Evolutionary conservation across 2,797 vertebrate genomes (phyloP), one percentile per base, ranked within the genome.

Genomic region (Lepidocolaptes lacrymiger): DNA sequence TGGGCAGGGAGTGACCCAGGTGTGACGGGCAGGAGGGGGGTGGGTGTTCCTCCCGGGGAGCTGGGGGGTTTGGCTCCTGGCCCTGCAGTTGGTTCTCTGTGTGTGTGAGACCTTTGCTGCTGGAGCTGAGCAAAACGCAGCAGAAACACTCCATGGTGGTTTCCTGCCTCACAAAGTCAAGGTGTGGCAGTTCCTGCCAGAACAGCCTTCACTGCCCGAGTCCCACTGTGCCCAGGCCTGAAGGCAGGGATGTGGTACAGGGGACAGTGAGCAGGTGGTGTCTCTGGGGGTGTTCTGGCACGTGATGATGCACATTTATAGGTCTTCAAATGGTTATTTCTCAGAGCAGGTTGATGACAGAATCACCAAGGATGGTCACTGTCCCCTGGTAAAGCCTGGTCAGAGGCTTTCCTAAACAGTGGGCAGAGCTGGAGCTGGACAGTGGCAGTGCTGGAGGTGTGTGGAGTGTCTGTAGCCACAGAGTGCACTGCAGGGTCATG

Each of bases 401-500:
- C 88, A 51, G 30, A 23, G 69, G 66, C 28, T 58, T 75, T 89
- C 55, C 66, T 59, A 27, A 39, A 6, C 2, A 26, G 36, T 7
- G 36, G 62, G 15, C 44, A 22, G 39, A 86, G 62, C 71, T 69
- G 73, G 81, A 86, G 76, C 46, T 37, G 39, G 16, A 10, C 4
- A 44, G 3, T 24, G 49, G 79, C 79, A 72, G 32, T 10, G 72
- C 34, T 41, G 0, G 1, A 24, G 49, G 32, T 20, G 13, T 16
- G 4, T 17, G 9, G 30, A 14, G 34, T 16, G 39, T 23, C 62
- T 54, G 7, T 26, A 52, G 61, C 34, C 43, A 3, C 28, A 43
- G 69, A 28, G 54, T 16, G 54, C 81, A 18, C 5, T 7, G 24
- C 52, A 6, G 1, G 1, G 43, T 26, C 63, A 27, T 0, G 0